Percentiles rank a stretch among this genome's conserved stretches.
Conservation (phyloP, 2,888 invertebrate genomes). For the Trypoxylon attenuatum region DNA sequence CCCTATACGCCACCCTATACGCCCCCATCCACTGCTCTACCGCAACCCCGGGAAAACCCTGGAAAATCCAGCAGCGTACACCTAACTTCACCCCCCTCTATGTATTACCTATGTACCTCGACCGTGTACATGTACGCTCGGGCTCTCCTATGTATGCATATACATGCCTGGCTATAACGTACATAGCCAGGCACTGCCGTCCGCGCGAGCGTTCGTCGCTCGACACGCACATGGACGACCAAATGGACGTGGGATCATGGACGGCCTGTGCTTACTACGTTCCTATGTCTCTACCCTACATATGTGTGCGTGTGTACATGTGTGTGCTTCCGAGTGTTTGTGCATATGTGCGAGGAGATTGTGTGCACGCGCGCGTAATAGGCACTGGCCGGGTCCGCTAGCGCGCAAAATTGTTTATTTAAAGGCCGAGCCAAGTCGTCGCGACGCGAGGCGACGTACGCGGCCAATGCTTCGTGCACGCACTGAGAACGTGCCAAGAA, state of each 20-base stretch:
- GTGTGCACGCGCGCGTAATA: slow-evolving; percentile 48
- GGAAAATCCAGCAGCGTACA: slow-evolving; percentile 71
- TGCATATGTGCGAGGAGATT: slow-evolving; percentile 7
- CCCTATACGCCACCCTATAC: slow-evolving; percentile 56
- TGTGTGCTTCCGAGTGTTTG: not conserved
- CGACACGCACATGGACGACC: too few species aligned
- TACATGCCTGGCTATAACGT: not conserved
- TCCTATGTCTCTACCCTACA: too few species aligned
- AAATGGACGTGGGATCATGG: too few species aligned
- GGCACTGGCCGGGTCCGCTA: slow-evolving; percentile 56
- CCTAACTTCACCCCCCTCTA: slow-evolving; percentile 63
- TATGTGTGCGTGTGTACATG: not conserved
- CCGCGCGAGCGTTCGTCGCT: too few species aligned
- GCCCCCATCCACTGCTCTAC: slow-evolving; percentile 61
- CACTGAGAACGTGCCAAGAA: too few species aligned
- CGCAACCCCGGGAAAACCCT: slow-evolving; percentile 73
- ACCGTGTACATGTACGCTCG: not conserved
- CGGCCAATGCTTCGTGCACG: not conserved
- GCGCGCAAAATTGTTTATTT: slow-evolving; percentile 66
- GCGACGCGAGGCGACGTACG: not conserved
- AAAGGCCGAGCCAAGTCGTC: slow-evolving; percentile 45
- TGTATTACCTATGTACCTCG: slow-evolving; percentile 28
- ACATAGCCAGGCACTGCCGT: too few species aligned
- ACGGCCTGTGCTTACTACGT: too few species aligned
- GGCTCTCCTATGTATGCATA: not conserved